Evolutionary conservation across 1,140 invertebrate species (phyloP).

Genomic region (Lamellibrachia luymesi): DNA sequence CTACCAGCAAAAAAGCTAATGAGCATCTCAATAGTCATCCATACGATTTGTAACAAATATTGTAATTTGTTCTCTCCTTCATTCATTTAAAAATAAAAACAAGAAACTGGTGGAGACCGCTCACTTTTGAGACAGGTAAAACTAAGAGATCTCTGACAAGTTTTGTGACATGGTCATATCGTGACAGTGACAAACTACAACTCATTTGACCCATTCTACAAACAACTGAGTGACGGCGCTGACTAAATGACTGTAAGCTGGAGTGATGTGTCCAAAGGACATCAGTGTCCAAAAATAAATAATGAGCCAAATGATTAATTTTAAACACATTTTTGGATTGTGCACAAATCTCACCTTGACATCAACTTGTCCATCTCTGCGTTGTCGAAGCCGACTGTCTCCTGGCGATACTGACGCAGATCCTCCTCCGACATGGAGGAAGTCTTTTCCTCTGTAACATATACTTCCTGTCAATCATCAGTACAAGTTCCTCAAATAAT

Average conservation of each 20-base stretch:
- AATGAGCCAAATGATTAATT: background rate
- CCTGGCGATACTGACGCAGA: constrained; percentile 49
- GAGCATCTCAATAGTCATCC: no score
- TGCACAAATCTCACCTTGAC: background rate
- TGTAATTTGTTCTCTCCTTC: no score
- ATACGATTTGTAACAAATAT: no score
- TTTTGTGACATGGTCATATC: background rate
- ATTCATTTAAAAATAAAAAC: no score
- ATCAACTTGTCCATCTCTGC: background rate
- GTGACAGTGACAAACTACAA: background rate
- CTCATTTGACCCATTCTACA: background rate
- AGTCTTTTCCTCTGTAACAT: constrained; percentile 71
- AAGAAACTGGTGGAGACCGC: background rate
- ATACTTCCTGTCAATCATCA: background rate
- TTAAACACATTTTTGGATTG: background rate
- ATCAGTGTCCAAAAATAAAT: background rate
- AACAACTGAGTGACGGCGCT: no score
- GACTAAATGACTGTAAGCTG: no score
- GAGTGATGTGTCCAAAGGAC: no score
- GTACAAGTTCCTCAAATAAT: no score
- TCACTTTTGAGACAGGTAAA: no score
- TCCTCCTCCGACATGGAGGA: constrained; percentile 73
- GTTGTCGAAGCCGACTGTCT: background rate
- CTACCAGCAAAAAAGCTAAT: no score
- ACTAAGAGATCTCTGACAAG: background rate